Percentiles rank a stretch among this genome's conserved stretches.
These are phyloP conservation scores for Eulemur mongoz DNA, from an alignment of 2,797 vertebrate species.

Conservation along the genomic window DNA sequence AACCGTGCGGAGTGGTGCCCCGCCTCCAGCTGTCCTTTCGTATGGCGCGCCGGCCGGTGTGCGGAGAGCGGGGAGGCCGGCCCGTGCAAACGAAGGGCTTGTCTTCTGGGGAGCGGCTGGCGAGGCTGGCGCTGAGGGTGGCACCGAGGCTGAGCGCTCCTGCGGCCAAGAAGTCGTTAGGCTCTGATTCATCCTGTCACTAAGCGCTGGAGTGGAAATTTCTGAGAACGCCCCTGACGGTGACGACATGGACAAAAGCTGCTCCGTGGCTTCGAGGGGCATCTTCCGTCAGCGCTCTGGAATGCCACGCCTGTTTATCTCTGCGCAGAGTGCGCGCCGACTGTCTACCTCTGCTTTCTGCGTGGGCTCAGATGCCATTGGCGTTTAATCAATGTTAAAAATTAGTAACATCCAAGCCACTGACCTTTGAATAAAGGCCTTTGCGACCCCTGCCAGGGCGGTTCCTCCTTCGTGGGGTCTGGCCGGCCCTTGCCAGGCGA, in stretches of 20 bases:
- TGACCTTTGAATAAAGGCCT: constrained; percentile 28
- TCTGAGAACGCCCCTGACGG: background rate
- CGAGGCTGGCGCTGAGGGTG: background rate
- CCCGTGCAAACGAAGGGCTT: background rate
- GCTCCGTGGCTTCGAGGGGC: background rate
- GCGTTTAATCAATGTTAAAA: constrained; percentile 49
- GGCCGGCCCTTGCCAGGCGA: background rate
- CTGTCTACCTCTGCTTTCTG: background rate
- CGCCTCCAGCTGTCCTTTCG: background rate
- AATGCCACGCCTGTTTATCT: background rate
- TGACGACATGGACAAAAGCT: background rate
- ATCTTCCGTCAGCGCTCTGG: constrained; percentile 42
- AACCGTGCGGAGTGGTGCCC: background rate
- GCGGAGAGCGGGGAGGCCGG: background rate
- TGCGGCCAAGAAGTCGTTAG: background rate
- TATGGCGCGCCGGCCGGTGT: fast-evolving
- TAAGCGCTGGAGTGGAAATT: background rate
- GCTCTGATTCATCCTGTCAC: background rate
- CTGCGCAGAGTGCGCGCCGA: background rate
- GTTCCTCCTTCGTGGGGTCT: background rate
- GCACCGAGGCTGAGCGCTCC: background rate
- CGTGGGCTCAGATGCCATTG: background rate
- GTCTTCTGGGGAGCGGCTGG: background rate
- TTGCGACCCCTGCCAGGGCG: background rate
- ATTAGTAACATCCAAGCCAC: constrained; percentile 38